Evolutionary conservation across 2,888 invertebrate species (phyloP), one percentile per base, ranked within the genome.

Genomic region (Trichogramma dendrolimi): DNA sequence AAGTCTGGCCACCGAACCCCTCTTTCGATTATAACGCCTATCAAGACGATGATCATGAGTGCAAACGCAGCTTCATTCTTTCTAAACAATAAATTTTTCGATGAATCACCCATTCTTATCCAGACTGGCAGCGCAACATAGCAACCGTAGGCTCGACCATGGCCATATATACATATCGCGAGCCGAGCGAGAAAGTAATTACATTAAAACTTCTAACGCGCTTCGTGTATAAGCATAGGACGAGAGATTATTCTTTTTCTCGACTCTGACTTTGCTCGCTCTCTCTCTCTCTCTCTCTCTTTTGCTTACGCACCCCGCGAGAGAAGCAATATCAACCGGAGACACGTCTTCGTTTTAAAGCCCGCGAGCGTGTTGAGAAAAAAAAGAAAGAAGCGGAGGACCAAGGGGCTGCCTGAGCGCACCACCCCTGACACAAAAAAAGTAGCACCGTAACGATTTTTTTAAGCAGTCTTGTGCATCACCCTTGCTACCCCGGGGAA

Each of bases 351-450:
- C 27, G 27, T 27, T 27, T 27, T 27, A 27, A 27, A 27, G 27
- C 27, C 27, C 27, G 44, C 61, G 53, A 52, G 50, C 58, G 58
- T 50, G 60, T 40, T 42, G 11, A 50, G 56, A 61, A 42, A 51
- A 58, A 55, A 65, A 67, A 68, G 68, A 68, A 70, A 57, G 59
- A 59, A 61, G 59, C 51, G 61, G 58, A 50, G 6, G 8, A 7
- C 11, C 10, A 27, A 47, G 39, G 8, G 58, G 14, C 54, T 39
- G 44, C 41, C 49, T 41, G 40, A 44, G 48, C n/a, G 39, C 38
- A 27, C 14, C 14, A 39, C n/a, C n/a, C 4, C 47, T 47, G 44
- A 42, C 60, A 47, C 60, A 47, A 55, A 47, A 46, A 40, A 55
- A 47, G 47, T 40, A 55, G 56, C 57, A 40, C 56, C 61, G 64